Evolutionary conservation across 1,140 invertebrate genomes (phyloP).

Genomic region (Alviniconcha marisindica): DNA sequence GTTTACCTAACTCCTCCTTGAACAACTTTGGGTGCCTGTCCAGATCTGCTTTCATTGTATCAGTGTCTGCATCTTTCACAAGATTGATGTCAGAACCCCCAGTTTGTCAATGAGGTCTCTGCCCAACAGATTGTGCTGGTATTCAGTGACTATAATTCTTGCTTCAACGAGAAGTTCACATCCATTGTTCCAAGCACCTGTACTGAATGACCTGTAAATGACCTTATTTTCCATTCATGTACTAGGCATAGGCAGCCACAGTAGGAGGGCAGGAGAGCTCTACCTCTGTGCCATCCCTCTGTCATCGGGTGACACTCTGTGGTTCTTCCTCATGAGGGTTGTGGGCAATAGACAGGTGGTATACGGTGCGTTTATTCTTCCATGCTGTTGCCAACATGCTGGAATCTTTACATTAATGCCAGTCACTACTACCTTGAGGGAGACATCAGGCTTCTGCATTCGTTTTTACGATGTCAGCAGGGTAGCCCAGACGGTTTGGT

Average conservation of each 20-base stretch:
- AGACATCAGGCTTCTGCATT: not conserved
- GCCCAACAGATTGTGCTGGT: no score
- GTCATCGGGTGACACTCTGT: slow-evolving; percentile 30
- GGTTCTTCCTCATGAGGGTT: slow-evolving; percentile 16
- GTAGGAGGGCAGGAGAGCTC: slow-evolving; percentile 34
- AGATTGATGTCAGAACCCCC: no score
- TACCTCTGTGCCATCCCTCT: slow-evolving; percentile 46
- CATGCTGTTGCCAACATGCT: slow-evolving; percentile 42
- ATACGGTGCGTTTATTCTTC: slow-evolving; percentile 44
- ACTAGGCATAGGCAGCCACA: slow-evolving; percentile 34
- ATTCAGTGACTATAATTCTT: no score
- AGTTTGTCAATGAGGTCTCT: no score
- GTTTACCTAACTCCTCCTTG: no score
- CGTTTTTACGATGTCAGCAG: slow-evolving; percentile 19
- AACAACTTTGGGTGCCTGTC: no score
- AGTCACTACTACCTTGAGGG: not conserved
- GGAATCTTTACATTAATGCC: not conserved
- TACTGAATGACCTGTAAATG: no score
- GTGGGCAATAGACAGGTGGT: slow-evolving; percentile 40
- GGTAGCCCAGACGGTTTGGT: slow-evolving; percentile 42
- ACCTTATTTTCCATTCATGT: slow-evolving; percentile 54
- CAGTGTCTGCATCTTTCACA: no score
- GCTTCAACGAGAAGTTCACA: no score
- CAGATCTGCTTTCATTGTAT: no score
- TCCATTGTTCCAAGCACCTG: no score